Conservation (phyloP, 2,888 invertebrate genomes). For the Cerastoderma edule region DNA sequence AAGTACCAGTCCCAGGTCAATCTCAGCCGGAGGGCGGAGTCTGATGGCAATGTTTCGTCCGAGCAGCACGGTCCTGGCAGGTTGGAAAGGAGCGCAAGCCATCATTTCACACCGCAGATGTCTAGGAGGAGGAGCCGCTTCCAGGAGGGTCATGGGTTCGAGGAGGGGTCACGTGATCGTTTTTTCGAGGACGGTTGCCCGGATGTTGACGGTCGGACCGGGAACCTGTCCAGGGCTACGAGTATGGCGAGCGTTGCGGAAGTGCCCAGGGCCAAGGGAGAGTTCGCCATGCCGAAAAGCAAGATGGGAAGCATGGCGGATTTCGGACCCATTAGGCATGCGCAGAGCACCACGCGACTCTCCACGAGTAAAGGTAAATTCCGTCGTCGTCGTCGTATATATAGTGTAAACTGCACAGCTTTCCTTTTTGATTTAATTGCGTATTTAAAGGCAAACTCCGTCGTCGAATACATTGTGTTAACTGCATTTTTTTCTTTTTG, state of each 20-base stretch:
- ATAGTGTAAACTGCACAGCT: too few relatives aligned
- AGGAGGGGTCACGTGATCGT: neutral
- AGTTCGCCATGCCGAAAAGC: constrained; percentile 47
- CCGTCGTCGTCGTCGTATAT: too few relatives aligned
- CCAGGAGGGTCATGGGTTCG: neutral
- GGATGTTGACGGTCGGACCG: neutral
- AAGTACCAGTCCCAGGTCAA: constrained; percentile 44
- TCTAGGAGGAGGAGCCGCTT: neutral
- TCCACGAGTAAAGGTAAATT: constrained; percentile 43
- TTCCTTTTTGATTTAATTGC: too few relatives aligned
- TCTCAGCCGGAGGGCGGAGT: constrained; percentile 16
- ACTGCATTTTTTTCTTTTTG: too few relatives aligned
- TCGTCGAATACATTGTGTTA: too few relatives aligned
- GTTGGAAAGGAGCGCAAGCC: constrained; percentile 20
- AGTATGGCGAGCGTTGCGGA: constrained; percentile 26
- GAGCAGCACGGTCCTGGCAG: constrained; percentile 12
- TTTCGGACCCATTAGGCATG: constrained; percentile 41
- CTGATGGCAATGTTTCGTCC: constrained; percentile 30
- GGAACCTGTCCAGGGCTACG: neutral
- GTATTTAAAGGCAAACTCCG: too few relatives aligned
- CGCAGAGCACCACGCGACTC: constrained; percentile 41
- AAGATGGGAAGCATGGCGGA: constrained; percentile 59
- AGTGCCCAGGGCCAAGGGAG: neutral
- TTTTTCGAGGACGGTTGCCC: constrained; percentile 10
- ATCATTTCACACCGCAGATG: constrained; percentile 31